Evolutionary conservation across 2,888 invertebrate genomes (phyloP).

Genomic region (Galeruca laticollis): DNA sequence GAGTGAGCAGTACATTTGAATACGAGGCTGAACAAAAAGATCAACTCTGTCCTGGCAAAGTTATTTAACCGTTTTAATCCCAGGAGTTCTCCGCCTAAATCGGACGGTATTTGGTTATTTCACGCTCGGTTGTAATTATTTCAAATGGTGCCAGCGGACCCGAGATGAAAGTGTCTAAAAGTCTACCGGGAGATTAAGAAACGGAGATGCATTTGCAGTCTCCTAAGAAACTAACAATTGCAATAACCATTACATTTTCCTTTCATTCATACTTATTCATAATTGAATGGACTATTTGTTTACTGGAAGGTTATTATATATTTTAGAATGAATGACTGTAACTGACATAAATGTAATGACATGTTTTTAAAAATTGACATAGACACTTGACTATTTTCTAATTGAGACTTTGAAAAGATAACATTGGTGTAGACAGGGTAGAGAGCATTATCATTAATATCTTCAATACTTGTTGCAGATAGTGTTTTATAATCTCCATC

Average conservation of each 20-base stretch:
- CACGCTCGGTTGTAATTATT: too few relatives aligned
- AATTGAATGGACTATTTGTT: neutral
- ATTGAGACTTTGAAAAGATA: constrained; percentile 20
- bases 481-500: neutral
- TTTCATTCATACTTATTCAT: neutral
- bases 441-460: neutral
- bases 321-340: neutral
- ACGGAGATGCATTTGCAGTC: too few relatives aligned
- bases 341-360: constrained; percentile 13
- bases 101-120: too few relatives aligned
- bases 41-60: too few relatives aligned
- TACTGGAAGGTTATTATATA: neutral
- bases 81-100: too few relatives aligned
- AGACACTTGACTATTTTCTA: constrained; percentile 29
- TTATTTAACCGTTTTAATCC: too few relatives aligned
- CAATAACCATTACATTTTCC: neutral
- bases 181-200: too few relatives aligned
- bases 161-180: too few relatives aligned
- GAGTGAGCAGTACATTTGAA: too few relatives aligned
- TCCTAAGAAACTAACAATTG: too few relatives aligned
- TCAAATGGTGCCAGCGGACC: too few relatives aligned
- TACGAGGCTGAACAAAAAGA: too few relatives aligned
- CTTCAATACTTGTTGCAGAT: neutral
- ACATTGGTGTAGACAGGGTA: constrained; percentile 7
- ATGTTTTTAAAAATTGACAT: constrained; percentile 27